Conservation (phyloP, 2,113 vertebrate species). For the Daubentonia madagascariensis region DNA sequence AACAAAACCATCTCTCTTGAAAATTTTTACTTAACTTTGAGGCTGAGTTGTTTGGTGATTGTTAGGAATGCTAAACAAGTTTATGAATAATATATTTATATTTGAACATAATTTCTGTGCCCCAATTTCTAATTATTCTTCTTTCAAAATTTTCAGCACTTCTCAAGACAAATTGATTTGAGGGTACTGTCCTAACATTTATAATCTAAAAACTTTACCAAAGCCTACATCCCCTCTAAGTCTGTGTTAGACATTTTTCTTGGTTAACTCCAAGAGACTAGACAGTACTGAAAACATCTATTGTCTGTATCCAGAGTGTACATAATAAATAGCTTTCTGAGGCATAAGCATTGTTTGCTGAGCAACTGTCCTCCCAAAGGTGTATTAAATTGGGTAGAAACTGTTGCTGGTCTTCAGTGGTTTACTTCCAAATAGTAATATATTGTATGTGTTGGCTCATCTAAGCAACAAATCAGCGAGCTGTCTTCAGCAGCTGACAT, state of each 20-base stretch:
- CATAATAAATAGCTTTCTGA: conserved; percentile 37
- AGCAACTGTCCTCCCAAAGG: conserved; percentile 33
- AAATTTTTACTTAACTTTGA: background rate
- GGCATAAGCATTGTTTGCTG: background rate
- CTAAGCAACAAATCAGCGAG: background rate
- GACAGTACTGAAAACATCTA: background rate
- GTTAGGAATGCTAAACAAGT: background rate
- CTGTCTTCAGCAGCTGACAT: background rate
- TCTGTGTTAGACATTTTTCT: background rate
- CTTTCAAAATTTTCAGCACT: background rate
- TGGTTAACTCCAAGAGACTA: background rate
- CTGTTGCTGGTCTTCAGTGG: background rate
- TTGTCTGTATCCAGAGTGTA: conserved; percentile 20
- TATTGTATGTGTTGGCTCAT: background rate
- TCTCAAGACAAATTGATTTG: background rate
- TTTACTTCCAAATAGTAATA: conserved; percentile 57
- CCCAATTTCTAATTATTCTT: background rate
- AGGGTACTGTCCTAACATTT: background rate
- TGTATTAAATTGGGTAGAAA: conserved; percentile 33
- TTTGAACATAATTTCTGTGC: background rate
- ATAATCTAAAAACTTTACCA: background rate
- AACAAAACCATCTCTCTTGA: background rate
- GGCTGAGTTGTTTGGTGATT: background rate
- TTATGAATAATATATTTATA: background rate
- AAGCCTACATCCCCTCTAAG: background rate